A percentile compares a stretch with the other conserved stretches of the same genome.
Evolutionary conservation across 2,113 vertebrate genomes (phyloP).

Genomic region (Cyprinodon brontotheroides): DNA sequence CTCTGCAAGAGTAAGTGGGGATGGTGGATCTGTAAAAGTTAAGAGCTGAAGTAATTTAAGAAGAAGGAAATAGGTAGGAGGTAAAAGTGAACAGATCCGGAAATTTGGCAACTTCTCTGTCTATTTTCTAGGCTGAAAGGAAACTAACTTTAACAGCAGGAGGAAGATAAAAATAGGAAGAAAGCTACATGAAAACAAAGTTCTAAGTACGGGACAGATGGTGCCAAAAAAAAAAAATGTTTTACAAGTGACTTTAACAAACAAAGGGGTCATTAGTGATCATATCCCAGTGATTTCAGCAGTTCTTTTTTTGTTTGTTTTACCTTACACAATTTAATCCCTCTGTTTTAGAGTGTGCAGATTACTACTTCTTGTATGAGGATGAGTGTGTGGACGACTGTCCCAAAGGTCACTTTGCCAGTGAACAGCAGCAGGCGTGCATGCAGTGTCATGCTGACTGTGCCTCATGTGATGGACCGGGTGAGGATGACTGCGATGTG

Average conservation of each 20-base stretch:
- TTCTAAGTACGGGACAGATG: not conserved
- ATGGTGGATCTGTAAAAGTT: not conserved
- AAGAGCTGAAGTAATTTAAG: not conserved
- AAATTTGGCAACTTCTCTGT: not conserved
- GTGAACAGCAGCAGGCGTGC: slow-evolving; percentile 73
- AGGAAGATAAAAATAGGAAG: not conserved
- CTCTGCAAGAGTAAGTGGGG: slow-evolving; percentile 84
- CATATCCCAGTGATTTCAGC: not conserved
- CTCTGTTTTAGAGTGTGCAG: slow-evolving; percentile 79
- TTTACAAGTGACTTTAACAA: not conserved
- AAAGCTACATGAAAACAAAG: not conserved
- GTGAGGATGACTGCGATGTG: slow-evolving; percentile 81
- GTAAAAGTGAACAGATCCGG: not conserved
- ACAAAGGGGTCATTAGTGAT: not conserved
- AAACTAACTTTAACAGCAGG: not conserved
- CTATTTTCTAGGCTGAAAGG: not conserved
- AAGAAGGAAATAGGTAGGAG: not conserved
- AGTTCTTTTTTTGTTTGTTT: not conserved
- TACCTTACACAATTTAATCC: not conserved
- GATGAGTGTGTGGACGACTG: slow-evolving; percentile 83
- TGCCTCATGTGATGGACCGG: slow-evolving; percentile 82
- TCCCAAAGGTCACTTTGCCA: slow-evolving; percentile 80
- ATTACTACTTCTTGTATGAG: slow-evolving; percentile 79
- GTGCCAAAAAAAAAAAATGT: not conserved
- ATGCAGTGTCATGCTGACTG: slow-evolving; percentile 83